Conservation (phyloP, 2,888 invertebrate genomes). For the Schrankia costaestrigalis region DNA sequence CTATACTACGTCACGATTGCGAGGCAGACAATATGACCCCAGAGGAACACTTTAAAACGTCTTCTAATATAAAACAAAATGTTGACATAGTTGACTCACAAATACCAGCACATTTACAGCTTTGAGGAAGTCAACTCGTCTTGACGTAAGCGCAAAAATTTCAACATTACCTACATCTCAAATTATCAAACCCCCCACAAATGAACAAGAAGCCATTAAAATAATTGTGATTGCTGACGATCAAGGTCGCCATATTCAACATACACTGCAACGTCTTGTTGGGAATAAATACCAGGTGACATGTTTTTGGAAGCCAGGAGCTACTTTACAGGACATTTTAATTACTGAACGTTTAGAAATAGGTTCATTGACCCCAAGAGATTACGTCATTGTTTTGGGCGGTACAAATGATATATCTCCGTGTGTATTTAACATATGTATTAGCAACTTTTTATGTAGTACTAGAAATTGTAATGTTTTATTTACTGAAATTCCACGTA, state of each 20-base stretch:
- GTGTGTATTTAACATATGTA: not conserved
- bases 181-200: no score
- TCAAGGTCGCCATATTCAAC: not conserved
- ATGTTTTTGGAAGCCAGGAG: not conserved
- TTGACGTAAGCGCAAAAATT: no score
- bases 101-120: no score
- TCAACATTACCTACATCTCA: no score
- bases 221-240: not conserved
- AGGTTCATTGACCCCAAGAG: not conserved
- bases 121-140: no score
- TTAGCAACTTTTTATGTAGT: not conserved
- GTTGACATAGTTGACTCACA: no score
- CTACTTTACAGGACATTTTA: not conserved
- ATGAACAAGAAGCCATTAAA: no score
- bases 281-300: not conserved
- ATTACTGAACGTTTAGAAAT: no score
- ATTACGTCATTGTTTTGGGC: not conserved
- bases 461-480: slow-evolving; percentile 1
- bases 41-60: no score
- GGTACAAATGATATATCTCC: not conserved
- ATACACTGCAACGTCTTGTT: not conserved
- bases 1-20: no score
- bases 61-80: no score
- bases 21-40: no score
- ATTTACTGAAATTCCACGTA: not conserved